A percentile compares a stretch with the other conserved stretches of the same genome.
phyloP scores from a whole-genome alignment of 2,888 invertebrate genomes.

The Hydriomena furcata region DNA sequence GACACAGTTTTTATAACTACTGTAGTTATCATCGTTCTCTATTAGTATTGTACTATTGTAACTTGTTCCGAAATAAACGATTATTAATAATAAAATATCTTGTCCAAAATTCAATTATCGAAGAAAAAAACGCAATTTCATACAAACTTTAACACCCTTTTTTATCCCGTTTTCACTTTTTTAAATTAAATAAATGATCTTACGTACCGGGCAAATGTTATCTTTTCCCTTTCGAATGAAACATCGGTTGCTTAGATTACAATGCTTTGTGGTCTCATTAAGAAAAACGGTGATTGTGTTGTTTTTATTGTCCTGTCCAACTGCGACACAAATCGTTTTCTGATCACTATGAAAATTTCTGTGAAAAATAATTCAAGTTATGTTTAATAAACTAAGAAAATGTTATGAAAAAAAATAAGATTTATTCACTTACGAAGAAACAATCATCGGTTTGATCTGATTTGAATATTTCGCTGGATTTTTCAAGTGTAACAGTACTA shows the following conservation, averaged over 20 bases:
- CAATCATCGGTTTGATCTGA: conserved; percentile 86
- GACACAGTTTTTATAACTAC: too few species aligned
- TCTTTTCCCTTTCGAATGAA: conserved; percentile 65
- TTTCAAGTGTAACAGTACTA: conserved; percentile 85
- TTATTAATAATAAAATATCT: too few species aligned
- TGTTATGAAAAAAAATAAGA: neutral
- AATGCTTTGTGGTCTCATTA: conserved; percentile 75
- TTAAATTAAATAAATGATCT: neutral
- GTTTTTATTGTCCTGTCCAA: conserved; percentile 81
- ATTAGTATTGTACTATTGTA: too few species aligned
- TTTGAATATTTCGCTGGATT: conserved; percentile 82
- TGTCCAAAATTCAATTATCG: too few species aligned
- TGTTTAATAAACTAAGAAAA: neutral
- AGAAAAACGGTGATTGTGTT: conserved; percentile 78
- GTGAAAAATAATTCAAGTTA: conserved; percentile 33
- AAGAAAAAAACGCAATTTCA: too few species aligned
- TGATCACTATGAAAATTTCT: conserved; percentile 55
- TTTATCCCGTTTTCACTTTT: too few species aligned
- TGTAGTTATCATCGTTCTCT: too few species aligned
- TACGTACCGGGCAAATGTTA: conserved; percentile 68
- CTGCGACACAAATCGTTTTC: conserved; percentile 84
- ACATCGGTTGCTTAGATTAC: conserved; percentile 80
- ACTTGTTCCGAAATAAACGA: too few species aligned
- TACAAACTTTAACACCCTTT: too few species aligned
- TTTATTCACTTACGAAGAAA: conserved; percentile 73